Base-by-base conservation (phyloP, 2,888 invertebrate genomes). In the Papilio gigon region DNA sequence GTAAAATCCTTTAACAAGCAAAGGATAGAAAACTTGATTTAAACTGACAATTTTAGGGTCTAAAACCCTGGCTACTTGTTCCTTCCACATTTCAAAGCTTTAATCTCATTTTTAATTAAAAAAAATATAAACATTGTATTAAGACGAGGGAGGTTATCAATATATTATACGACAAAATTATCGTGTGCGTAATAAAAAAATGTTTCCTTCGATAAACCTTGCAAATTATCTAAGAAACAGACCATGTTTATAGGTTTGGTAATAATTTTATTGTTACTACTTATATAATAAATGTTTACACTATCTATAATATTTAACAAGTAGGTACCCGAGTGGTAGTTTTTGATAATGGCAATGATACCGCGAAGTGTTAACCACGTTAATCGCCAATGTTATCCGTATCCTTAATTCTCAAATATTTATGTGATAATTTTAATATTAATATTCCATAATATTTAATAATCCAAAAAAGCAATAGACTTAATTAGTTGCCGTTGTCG, bases 231-330 rank as follows among this genome's bases (percentile, higher is more conserved):
- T 30, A 17, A 56, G 30, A 30, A 17, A 30, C 4, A n/a, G 53
- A 9, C 53, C 30, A 53, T 27, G 27, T 53, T 27, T 50, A 25
- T 53, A 56, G 17, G 53, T 56, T 9, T 27, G 50, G 30, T 56
- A 53, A 53, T 53, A 56, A 56, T 56, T 56, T 56, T 56, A 56
- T 56, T 17, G 30, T n/a, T n/a, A 56, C 9, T 56, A n/a, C n/a
- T 27, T 56, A 27, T 50, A 27, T 35, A 58, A 58, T 58, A 58
- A 58, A 30, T 27, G 27, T 25, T 50, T 27, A 50, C 14, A 6
- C 9, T 27, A 50, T 50, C 50, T 47, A 22, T 22, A 22, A 22
- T 2, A 47, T 22, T 47, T 22, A 47, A 47, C 22, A 3, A 47
- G 11, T 47, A 47, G 22, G n/a, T n/a, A n/a, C n/a, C n/a, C n/a